Evolutionary conservation across 1,140 invertebrate genomes (phyloP).

Genomic region (Macrocentrus cingulum): DNA sequence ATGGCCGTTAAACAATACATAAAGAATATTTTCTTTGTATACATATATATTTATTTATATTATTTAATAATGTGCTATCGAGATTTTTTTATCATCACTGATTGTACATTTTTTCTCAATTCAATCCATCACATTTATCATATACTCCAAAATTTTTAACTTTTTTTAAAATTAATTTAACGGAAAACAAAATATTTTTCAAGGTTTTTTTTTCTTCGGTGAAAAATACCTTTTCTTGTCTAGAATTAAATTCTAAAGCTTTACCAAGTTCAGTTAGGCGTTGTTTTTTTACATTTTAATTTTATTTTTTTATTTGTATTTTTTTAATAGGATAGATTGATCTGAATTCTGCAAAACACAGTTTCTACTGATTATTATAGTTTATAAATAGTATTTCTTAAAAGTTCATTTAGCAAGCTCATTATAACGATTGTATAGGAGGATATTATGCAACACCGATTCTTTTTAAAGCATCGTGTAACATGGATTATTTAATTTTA

Average conservation of each 20-base stretch:
- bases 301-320: conserved; percentile 7
- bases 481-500: neutral
- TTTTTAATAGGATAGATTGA: neutral
- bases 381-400: neutral
- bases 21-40: no score
- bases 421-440: conserved; percentile 19
- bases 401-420: conserved; percentile 15
- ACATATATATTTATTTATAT: no score
- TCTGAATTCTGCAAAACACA: no score
- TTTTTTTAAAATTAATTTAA: no score
- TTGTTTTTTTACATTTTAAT: conserved; percentile 6
- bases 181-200: no score
- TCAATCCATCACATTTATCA: no score
- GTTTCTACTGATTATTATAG: neutral
- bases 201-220: neutral
- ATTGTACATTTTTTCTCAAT: no score
- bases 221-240: neutral
- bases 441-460: conserved; percentile 1
- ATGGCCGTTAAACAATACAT: no score
- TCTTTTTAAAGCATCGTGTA: neutral
- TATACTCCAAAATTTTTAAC: no score
- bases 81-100: no score
- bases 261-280: conserved; percentile 29
- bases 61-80: no score
- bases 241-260: conserved; percentile 26